Evolutionary conservation across 1,140 invertebrate genomes (phyloP).

Genomic region (Theocolax elegans): DNA sequence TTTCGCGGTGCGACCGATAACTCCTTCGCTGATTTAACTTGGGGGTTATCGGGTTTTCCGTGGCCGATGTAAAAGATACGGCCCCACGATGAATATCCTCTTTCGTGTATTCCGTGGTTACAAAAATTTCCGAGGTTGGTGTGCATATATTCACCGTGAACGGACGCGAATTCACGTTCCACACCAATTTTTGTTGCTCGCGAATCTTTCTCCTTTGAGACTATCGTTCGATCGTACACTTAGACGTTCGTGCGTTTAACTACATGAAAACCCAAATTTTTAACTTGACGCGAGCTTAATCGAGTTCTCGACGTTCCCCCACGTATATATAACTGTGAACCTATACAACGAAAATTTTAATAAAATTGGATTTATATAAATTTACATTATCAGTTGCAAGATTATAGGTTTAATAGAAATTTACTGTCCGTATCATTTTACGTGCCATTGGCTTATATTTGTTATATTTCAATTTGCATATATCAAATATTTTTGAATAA

Average conservation of each 20-base stretch:
- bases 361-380: no score
- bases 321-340: no score
- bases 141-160: neutral
- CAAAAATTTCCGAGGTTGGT: neutral
- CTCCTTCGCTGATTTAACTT: constrained; percentile 48
- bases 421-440: no score
- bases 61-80: constrained; percentile 51
- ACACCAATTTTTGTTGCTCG: neutral
- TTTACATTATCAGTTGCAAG: no score
- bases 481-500: no score
- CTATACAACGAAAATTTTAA: no score
- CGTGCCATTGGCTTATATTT: no score
- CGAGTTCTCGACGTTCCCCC: no score
- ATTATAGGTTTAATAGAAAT: no score
- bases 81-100: constrained; percentile 23
- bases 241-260: neutral
- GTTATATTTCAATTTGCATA: no score
- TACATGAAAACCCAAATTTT: no score
- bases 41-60: constrained; percentile 49
- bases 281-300: no score
- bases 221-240: neutral
- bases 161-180: constrained; percentile 6
- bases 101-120: constrained; percentile 1
- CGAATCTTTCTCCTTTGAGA: neutral
- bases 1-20: constrained; percentile 41